Base-by-base conservation (phyloP, 2,888 invertebrate species). In the Drosophila picticornis region DNA sequence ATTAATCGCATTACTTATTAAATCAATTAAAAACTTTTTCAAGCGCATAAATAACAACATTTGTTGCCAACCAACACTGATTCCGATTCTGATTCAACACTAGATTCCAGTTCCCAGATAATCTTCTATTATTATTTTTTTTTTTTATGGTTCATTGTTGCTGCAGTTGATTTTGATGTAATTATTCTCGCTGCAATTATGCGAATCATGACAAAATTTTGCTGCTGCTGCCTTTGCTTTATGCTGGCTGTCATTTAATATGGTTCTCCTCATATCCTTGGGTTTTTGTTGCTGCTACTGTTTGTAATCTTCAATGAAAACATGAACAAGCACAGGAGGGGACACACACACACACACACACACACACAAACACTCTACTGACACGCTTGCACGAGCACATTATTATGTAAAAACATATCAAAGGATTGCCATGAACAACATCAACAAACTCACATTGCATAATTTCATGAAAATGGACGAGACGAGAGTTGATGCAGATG, bases 171-270 rank as follows among this genome's bases (percentile, higher is more conserved):
- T 86, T 90, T 88, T 79, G 75, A 90, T 86, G 84, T 90, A 90
- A 88, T 86, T 86, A 90, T 90, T 88, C 83, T 81, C 77, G 77
- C 90, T 90, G 88, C 86, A 86, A 90, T 90, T 90, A 86, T 90
- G 78, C 70, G 83, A 86, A 80, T 84, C 83, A 90, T 88, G 76
- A 82, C 71, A 77, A 84, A 81, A 65, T 83, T 87, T 85, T 60
- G 68, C 70, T n/a, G 50, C 57, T 76, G 66, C 62, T 58, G 75
- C 70, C 48, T 60, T 59, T 75, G 77, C 81, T 80, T 80, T 75
- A 66, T 77, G 63, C 66, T 67, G 67, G 74, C 72, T 75, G 72
- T 75, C 78, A 81, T 81, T 80, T 73, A 75, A 69, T 78, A 67
- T 68, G 78, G 48, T 34, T 56, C 73, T 72, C 36, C 61, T 60